A percentile compares a stretch with the other conserved stretches of the same genome.
Conservation (phyloP, 2,888 invertebrate genomes). For the Andrena bicolor region DNA sequence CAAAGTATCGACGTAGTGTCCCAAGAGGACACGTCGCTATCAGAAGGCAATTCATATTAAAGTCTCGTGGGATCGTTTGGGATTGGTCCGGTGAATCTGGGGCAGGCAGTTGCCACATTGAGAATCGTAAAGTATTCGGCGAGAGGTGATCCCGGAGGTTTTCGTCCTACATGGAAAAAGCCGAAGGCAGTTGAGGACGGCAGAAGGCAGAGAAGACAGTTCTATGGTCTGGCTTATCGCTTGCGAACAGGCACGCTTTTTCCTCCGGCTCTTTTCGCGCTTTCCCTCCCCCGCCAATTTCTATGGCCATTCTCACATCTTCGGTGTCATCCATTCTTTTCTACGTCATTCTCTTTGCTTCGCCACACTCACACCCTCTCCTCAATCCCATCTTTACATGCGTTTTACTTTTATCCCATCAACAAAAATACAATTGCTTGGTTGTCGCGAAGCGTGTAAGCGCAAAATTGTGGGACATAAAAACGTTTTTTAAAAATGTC, state of each 20-base stretch:
- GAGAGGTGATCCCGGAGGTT: constrained; percentile 69
- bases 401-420: constrained; percentile 43
- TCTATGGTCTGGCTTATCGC: constrained; percentile 82
- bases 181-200: constrained; percentile 73
- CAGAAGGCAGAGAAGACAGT: constrained; percentile 73
- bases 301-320: constrained; percentile 37
- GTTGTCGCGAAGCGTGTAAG: not conserved
- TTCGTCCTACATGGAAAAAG: constrained; percentile 63
- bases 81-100: constrained; percentile 77
- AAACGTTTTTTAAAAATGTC: not conserved
- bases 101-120: constrained; percentile 76
- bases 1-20: constrained; percentile 72
- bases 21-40: constrained; percentile 69
- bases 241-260: constrained; percentile 79
- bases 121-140: constrained; percentile 74
- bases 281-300: constrained; percentile 53
- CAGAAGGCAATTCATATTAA: constrained; percentile 80
- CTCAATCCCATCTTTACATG: constrained; percentile 29
- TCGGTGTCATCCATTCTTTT: constrained; percentile 52
- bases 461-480: not conserved
- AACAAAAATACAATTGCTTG: not conserved
- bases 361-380: not conserved
- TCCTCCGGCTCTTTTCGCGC: constrained; percentile 69
- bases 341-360: constrained; percentile 40
- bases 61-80: constrained; percentile 77